Evolutionary conservation across 1,140 invertebrate species (phyloP).

Genomic region (Subanguina moxae): DNA sequence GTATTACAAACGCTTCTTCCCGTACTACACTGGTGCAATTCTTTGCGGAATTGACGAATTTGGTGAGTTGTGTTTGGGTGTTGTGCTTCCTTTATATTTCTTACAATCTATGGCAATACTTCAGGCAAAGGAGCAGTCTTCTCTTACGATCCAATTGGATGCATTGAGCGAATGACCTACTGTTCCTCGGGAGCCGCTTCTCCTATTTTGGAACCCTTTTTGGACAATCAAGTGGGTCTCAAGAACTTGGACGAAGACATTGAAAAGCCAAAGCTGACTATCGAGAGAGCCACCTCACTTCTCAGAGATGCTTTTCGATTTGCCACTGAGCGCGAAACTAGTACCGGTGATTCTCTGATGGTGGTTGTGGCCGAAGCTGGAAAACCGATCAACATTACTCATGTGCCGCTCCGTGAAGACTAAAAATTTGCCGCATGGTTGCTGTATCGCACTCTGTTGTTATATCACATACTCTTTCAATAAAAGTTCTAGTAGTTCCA

Average conservation of each 20-base stretch:
- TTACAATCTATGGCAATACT: too few species aligned
- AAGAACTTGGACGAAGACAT: constrained; percentile 34
- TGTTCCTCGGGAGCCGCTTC: constrained; percentile 73
- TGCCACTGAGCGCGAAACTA: constrained; percentile 91
- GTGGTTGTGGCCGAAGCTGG: constrained; percentile 85
- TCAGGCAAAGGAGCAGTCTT: constrained; percentile 84
- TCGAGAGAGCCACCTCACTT: constrained; percentile 75
- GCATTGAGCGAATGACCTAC: constrained; percentile 76
- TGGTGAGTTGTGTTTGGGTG: too few species aligned
- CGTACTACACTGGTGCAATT: constrained; percentile 93
- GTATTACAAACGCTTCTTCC: constrained; percentile 95
- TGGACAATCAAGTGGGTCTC: constrained; percentile 63
- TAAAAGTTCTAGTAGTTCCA: too few species aligned
- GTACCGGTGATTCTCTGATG: constrained; percentile 84
- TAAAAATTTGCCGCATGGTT: too few species aligned
- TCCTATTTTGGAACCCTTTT: constrained; percentile 65
- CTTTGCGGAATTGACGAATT: constrained; percentile 74
- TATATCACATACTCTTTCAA: too few species aligned
- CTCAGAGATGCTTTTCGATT: constrained; percentile 93
- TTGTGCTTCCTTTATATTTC: too few species aligned
- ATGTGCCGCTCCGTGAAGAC: constrained; percentile 60
- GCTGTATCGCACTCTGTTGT: too few species aligned
- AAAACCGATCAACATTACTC: constrained; percentile 66
- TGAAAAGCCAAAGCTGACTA: constrained; percentile 64
- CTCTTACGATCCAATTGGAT: constrained; percentile 93